phyloP scores from a whole-genome alignment of 2,888 invertebrate genomes.

The Tetropium fuscum region DNA sequence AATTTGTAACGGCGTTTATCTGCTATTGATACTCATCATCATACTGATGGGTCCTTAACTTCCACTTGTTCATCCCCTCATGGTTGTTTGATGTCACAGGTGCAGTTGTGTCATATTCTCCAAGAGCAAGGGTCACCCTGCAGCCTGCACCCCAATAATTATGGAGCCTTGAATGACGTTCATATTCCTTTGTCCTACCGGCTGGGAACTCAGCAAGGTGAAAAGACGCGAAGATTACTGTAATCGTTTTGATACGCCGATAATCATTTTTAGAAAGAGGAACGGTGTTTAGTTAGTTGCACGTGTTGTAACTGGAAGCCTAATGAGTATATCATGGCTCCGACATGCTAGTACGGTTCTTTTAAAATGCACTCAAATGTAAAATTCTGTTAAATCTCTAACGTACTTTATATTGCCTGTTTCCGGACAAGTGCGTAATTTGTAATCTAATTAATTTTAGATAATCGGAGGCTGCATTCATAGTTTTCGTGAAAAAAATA shows the following conservation, averaged over 20 bases:
- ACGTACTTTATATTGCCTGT: constrained; percentile 6
- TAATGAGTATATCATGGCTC: constrained; percentile 21
- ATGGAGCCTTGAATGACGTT: constrained; percentile 19
- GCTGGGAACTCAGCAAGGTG: constrained; percentile 12
- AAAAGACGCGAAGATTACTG: constrained; percentile 23
- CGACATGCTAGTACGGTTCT: constrained; percentile 8
- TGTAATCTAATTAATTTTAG: neutral
- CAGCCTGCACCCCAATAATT: constrained; percentile 18
- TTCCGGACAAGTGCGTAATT: neutral
- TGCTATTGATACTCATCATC: constrained; percentile 1
- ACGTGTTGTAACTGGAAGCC: constrained; percentile 15
- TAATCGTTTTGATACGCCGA: constrained; percentile 25
- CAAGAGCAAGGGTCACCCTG: constrained; percentile 6
- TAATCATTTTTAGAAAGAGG: constrained; percentile 28
- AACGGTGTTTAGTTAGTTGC: constrained; percentile 22
- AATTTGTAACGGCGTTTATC: constrained; percentile 6
- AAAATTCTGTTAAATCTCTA: constrained; percentile 16
- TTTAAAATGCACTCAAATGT: constrained; percentile 11
- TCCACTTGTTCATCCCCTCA: constrained; percentile 57
- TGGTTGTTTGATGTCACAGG: constrained; percentile 22
- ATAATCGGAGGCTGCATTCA: neutral
- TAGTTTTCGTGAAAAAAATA: no score
- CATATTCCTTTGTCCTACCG: constrained; percentile 25
- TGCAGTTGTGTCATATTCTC: constrained; percentile 19
- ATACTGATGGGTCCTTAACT: neutral